Evolutionary conservation across 2,888 invertebrate species (phyloP).

Genomic region (Elegia similella): DNA sequence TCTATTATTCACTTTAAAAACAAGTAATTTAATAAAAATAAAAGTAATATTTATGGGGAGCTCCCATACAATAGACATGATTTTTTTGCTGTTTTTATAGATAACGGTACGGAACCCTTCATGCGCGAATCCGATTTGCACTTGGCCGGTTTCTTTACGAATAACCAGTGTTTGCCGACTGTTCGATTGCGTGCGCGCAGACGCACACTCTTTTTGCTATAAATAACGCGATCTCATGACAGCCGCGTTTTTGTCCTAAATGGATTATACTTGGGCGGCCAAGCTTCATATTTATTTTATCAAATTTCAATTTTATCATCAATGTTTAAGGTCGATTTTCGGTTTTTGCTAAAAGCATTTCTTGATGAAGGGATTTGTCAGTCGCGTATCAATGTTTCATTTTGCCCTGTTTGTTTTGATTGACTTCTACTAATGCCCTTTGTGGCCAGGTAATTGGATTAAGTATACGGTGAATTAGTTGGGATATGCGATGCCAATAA

Average conservation of each 20-base stretch:
- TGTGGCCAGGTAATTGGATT: conserved; percentile 49
- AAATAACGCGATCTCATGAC: conserved; percentile 31
- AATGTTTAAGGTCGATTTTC: conserved; percentile 15
- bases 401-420: conserved; percentile 56
- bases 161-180: background rate
- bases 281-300: conserved; percentile 7
- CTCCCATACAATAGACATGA: too few relatives aligned
- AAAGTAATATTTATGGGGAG: too few relatives aligned
- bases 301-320: conserved; percentile 25
- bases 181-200: background rate
- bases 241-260: conserved; percentile 30
- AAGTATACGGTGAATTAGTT: conserved; percentile 20
- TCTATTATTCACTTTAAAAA: too few relatives aligned
- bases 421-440: conserved; percentile 51
- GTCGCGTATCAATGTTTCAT: conserved; percentile 46
- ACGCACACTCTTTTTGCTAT: background rate
- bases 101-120: too few relatives aligned
- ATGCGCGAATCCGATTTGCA: too few relatives aligned
- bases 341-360: conserved; percentile 21
- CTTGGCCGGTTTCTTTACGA: background rate
- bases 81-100: too few relatives aligned
- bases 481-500: conserved; percentile 9
- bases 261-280: conserved; percentile 25
- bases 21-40: too few relatives aligned
- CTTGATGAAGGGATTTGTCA: conserved; percentile 59